Evolutionary conservation across 2,888 invertebrate species (phyloP), one percentile per base, ranked within the genome.

Genomic region (Monopis laevigella): DNA sequence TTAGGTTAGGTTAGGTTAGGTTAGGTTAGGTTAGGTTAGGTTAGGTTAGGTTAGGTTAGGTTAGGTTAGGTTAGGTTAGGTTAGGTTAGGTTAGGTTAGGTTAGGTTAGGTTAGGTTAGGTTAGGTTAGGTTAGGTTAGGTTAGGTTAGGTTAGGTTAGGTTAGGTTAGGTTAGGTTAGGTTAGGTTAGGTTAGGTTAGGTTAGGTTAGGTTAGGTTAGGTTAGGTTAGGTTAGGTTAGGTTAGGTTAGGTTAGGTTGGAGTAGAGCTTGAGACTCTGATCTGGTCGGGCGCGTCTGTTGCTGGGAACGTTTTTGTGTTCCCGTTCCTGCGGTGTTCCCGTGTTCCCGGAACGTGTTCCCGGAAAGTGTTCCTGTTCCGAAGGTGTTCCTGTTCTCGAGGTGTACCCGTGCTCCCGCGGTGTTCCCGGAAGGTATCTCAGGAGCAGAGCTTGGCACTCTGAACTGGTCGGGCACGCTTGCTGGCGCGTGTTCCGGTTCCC

Each of bases 11-110:
- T 48, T 49, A 48, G 48, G 48, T 50, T 48, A 48, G 43, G 47
- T 46, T 48, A 46, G 43, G 47, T 45, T 47, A 46, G 44, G 44
- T 46, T 48, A 48, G 46, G 48, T 49, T 50, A 50, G 46, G 50
- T 53, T 54, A 49, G 50, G 53, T 52, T 53, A 51, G 49, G 51
- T 48, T 54, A 48, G 48, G 52, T 49, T 52, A 53, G 49, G 51
- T 52, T 51, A 51, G 48, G 50, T 49, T 49, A 48, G 48, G 51
- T 53, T 53, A 54, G 51, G 51, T 53, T 48, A 48, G 49, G 47
- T 49, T 50, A 52, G 49, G 51, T 49, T 50, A 51, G 49, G 51
- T 50, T 51, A 45, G 47, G 52, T 50, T 51, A 45, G 45, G 51
- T 49, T 51, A 48, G 45, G 46, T 46, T 47, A 46, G 45, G 43